These are phyloP conservation scores for Xenops minutus DNA, from an alignment of 2,797 vertebrate species.

Conservation along the genomic window DNA sequence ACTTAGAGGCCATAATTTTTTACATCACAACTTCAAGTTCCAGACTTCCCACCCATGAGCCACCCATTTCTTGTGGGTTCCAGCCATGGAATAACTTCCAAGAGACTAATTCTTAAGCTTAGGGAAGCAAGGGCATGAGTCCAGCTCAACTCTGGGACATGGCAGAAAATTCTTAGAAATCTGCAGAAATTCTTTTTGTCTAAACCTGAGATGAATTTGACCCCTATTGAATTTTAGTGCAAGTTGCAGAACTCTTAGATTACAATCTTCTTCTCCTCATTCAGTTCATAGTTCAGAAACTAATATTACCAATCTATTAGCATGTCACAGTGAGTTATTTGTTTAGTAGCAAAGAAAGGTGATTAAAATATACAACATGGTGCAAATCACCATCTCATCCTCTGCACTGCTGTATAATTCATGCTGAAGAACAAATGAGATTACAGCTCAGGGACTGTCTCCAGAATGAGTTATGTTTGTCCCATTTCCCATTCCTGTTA, in stretches of 20 bases:
- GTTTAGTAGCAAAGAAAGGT: constrained; percentile 63
- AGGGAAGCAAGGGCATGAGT: neutral
- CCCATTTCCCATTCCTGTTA: constrained; percentile 42
- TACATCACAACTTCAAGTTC: neutral
- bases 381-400: constrained; percentile 63
- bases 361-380: constrained; percentile 66
- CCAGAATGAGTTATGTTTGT: constrained; percentile 48
- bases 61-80: neutral
- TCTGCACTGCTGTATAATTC: constrained; percentile 38
- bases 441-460: constrained; percentile 49
- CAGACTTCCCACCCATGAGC: neutral
- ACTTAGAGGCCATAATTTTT: neutral
- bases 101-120: neutral
- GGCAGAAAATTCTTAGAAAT: neutral
- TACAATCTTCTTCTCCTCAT: neutral
- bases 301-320: constrained; percentile 35
- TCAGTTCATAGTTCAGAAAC: constrained; percentile 39
- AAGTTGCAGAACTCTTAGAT: constrained; percentile 5
- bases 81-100: neutral
- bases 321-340: constrained; percentile 65
- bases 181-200: neutral
- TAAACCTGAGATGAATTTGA: neutral
- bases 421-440: constrained; percentile 44
- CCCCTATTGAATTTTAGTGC: neutral
- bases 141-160: neutral